A percentile compares a stretch with the other conserved stretches of the same genome.
These are phyloP conservation scores for Parotocinclus haroldoi DNA, from an alignment of 2,797 vertebrate genomes.

Conservation along the genomic window DNA sequence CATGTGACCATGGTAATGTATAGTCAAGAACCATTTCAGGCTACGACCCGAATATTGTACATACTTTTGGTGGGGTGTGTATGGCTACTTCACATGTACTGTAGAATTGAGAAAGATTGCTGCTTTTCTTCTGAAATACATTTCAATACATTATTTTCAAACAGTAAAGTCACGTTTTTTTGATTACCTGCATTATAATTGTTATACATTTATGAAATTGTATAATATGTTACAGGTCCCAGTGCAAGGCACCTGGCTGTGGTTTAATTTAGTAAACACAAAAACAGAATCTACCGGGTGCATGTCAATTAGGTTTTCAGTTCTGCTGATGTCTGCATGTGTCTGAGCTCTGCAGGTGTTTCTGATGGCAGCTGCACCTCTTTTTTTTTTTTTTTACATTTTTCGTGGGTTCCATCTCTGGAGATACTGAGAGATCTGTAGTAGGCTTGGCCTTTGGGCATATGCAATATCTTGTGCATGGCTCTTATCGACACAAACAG, in stretches of 20 bases:
- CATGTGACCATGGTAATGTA: too few species aligned
- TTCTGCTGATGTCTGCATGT: conserved; percentile 1
- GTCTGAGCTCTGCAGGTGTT: not conserved
- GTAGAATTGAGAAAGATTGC: too few species aligned
- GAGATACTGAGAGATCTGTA: conserved; percentile 2
- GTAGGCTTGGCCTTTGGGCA: conserved; percentile 2
- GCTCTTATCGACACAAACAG: not conserved
- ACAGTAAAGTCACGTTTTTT: not conserved
- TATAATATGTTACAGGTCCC: not conserved
- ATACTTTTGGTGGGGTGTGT: too few species aligned
- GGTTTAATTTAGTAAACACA: not conserved
- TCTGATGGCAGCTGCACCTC: not conserved
- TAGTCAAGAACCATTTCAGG: too few species aligned
- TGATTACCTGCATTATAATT: not conserved
- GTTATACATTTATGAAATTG: not conserved
- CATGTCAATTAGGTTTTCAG: not conserved
- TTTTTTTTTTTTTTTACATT: not conserved
- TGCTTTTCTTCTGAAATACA: too few species aligned
- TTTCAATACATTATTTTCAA: too few species aligned
- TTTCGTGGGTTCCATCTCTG: not conserved
- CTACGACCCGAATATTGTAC: too few species aligned
- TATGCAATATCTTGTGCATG: conserved; percentile 1
- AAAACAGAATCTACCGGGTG: not conserved
- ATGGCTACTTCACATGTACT: too few species aligned
- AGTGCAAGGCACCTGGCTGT: not conserved